Evolutionary conservation across 2,113 vertebrate species (phyloP).

Genomic region (Acanthisitta chloris): DNA sequence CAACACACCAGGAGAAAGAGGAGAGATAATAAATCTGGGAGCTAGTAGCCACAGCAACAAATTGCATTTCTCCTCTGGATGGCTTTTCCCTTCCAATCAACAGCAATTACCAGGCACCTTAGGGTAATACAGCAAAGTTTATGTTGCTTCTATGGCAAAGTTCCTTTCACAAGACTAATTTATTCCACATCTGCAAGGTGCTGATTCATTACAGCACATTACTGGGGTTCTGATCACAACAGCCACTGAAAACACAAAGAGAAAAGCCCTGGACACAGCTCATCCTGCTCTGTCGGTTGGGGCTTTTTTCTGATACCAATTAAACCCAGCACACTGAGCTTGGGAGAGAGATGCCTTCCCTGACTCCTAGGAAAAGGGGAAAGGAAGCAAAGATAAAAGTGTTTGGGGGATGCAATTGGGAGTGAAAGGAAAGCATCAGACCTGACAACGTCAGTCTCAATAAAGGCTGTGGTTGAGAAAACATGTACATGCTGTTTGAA

Average conservation of each 20-base stretch:
- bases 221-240: neutral
- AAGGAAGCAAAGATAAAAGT: neutral
- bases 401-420: neutral
- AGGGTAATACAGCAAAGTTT: slow-evolving; percentile 33
- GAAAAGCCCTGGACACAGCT: neutral
- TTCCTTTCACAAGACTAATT: slow-evolving; percentile 35
- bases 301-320: neutral
- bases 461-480: neutral
- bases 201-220: slow-evolving; percentile 42
- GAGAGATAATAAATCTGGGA: slow-evolving; percentile 53
- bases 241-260: neutral
- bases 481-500: neutral
- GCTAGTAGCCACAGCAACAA: slow-evolving; percentile 68
- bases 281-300: neutral
- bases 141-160: slow-evolving; percentile 14
- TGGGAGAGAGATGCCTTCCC: neutral
- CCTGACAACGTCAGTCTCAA: neutral
- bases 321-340: neutral
- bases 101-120: slow-evolving; percentile 54
- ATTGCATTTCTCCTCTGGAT: slow-evolving; percentile 56
- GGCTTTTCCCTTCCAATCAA: slow-evolving; percentile 2
- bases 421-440: neutral
- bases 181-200: slow-evolving; percentile 32
- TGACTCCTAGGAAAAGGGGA: neutral
- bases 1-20: neutral